Conservation (phyloP, 2,888 invertebrate species). For the Pachymerium ferrugineum region DNA sequence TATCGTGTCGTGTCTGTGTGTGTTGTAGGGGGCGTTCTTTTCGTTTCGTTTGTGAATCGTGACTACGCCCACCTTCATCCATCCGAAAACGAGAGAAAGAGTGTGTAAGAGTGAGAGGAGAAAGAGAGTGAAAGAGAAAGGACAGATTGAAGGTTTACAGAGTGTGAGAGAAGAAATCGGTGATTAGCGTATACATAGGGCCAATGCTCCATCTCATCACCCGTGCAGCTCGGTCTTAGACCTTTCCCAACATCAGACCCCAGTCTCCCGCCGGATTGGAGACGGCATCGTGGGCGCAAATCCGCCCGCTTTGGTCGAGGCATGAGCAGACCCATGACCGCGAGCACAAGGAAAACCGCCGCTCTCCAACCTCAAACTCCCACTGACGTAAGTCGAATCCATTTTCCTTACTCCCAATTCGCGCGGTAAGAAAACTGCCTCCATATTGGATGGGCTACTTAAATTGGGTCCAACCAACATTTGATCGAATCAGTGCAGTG, state of each 20-base stretch:
- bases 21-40: constrained; percentile 13
- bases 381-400: constrained; percentile 9
- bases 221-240: not conserved
- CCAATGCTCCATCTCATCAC: not conserved
- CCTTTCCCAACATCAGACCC: not conserved
- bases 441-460: constrained; percentile 8
- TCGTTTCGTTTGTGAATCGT: not conserved
- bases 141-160: not conserved
- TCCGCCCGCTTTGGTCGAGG: constrained; percentile 8
- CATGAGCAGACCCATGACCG: constrained; percentile 13
- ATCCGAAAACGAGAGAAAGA: constrained; percentile 1
- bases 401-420: not conserved
- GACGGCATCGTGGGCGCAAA: not conserved
- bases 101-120: not conserved
- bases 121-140: constrained; percentile 3
- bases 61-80: constrained; percentile 13
- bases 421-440: constrained; percentile 4
- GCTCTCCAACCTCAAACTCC: constrained; percentile 13
- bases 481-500: constrained; percentile 2
- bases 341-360: not conserved
- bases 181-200: not conserved
- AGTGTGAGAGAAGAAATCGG: not conserved
- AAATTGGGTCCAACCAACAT: constrained; percentile 4
- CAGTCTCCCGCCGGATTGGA: not conserved
- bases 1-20: constrained; percentile 2